These are phyloP conservation scores for Eustalomyia histrio DNA, from an alignment of 2,888 invertebrate species.

Conservation along the genomic window DNA sequence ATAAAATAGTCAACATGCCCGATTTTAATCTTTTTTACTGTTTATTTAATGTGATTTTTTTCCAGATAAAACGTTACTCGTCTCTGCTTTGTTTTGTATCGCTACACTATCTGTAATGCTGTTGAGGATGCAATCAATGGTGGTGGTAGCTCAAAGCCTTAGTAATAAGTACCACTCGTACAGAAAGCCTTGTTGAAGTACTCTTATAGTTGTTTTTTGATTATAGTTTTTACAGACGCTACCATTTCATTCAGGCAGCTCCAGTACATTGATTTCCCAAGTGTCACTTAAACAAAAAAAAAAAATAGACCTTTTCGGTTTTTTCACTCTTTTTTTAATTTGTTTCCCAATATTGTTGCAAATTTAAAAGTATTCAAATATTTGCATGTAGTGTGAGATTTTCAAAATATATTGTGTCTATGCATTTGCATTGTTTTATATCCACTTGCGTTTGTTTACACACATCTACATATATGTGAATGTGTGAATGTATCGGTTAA, in stretches of 20 bases:
- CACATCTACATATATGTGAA: no score
- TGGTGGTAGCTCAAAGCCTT: background rate
- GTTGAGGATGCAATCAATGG: background rate
- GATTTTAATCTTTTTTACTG: no score
- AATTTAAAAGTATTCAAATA: background rate
- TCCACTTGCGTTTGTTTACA: background rate
- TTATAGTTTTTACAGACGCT: background rate
- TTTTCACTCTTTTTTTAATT: background rate
- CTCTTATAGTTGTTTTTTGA: background rate
- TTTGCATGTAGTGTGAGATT: background rate
- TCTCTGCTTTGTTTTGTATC: no score
- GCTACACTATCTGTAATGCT: background rate
- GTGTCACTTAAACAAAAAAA: slow-evolving; percentile 69
- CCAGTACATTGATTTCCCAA: slow-evolving; percentile 73
- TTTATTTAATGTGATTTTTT: no score
- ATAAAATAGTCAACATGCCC: no score
- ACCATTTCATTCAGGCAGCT: slow-evolving; percentile 3
- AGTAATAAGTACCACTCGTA: background rate
- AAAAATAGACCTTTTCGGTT: background rate
- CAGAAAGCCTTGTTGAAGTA: background rate
- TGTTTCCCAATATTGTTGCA: slow-evolving; percentile 1
- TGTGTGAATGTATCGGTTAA: no score
- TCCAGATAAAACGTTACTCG: no score
- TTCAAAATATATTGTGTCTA: background rate
- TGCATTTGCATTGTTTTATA: background rate